Percentiles rank a stretch among this genome's conserved stretches.
Conservation (phyloP, 2,113 vertebrate species). For the Eublepharis macularius region DNA sequence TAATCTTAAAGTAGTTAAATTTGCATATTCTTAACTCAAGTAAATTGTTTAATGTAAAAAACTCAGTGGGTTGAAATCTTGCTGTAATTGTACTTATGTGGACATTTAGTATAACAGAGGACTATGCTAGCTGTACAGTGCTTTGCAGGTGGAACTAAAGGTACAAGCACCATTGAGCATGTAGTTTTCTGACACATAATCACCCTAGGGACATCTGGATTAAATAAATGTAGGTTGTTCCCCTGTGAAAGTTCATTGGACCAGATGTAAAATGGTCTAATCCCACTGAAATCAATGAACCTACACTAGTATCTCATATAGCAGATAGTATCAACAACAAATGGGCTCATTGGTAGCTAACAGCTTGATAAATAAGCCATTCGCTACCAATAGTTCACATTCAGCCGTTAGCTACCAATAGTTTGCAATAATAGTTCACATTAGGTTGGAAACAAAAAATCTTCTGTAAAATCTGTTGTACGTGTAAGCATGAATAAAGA, state of each 20-base stretch:
- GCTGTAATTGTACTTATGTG: conserved; percentile 46
- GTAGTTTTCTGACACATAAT: conserved; percentile 9
- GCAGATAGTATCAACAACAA: background rate
- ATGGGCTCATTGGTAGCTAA: background rate
- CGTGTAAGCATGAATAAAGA: background rate
- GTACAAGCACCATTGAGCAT: conserved; percentile 25
- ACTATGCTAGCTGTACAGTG: conserved; percentile 38
- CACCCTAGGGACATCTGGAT: conserved; percentile 31
- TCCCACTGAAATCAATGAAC: background rate
- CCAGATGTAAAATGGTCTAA: background rate
- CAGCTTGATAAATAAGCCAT: background rate
- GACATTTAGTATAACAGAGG: conserved; percentile 21
- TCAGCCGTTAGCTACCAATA: too few relatives aligned
- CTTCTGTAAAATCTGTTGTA: background rate
- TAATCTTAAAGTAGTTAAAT: conserved; percentile 51
- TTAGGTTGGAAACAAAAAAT: background rate
- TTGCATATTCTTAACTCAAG: background rate
- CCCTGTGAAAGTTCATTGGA: background rate
- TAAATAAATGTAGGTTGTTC: background rate
- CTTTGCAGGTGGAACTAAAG: conserved; percentile 29
- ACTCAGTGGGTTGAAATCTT: conserved; percentile 49
- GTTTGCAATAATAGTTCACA: background rate
- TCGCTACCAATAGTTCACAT: too few relatives aligned
- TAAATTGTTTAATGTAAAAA: background rate
- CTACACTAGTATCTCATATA: background rate